Evolutionary conservation across 2,888 invertebrate genomes (phyloP).

Genomic region (Portevinia maculata): DNA sequence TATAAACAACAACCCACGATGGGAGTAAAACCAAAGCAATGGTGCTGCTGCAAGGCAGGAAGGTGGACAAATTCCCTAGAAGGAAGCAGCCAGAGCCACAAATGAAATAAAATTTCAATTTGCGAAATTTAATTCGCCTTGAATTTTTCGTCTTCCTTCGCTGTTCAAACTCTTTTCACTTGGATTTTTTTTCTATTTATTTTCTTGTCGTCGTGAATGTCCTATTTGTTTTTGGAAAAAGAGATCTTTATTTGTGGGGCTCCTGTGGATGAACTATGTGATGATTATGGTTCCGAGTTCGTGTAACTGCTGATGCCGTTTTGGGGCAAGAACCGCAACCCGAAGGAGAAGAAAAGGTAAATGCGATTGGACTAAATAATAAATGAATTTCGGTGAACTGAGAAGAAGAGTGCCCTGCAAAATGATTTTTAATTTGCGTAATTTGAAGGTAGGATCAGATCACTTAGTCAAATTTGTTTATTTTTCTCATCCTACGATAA

Average conservation of each 20-base stretch:
- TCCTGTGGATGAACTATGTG: constrained; percentile 57
- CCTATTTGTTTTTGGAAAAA: constrained; percentile 17
- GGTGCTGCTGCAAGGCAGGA: background rate
- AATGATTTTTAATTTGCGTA: constrained; percentile 71
- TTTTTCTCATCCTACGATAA: background rate
- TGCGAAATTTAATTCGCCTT: constrained; percentile 79
- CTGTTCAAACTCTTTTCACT: background rate
- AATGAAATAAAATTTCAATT: constrained; percentile 81
- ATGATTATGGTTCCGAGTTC: constrained; percentile 65
- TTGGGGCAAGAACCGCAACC: constrained; percentile 13
- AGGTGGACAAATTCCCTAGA: constrained; percentile 25
- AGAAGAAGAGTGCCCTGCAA: background rate
- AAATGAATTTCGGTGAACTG: constrained; percentile 60
- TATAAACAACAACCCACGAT: constrained; percentile 61
- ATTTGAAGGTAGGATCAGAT: constrained; percentile 52
- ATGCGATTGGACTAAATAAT: constrained; percentile 71
- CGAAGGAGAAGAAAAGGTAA: constrained; percentile 17
- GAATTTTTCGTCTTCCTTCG: constrained; percentile 52
- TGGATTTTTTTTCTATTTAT: background rate
- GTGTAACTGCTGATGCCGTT: constrained; percentile 36
- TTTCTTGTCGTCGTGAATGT: constrained; percentile 16
- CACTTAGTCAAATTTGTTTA: constrained; percentile 60
- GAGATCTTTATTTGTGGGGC: constrained; percentile 58
- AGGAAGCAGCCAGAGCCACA: constrained; percentile 51
- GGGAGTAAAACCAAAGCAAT: constrained; percentile 44